These are phyloP conservation scores for Madoqua kirkii DNA, from an alignment of 2,113 vertebrate species.

Conservation along the genomic window DNA sequence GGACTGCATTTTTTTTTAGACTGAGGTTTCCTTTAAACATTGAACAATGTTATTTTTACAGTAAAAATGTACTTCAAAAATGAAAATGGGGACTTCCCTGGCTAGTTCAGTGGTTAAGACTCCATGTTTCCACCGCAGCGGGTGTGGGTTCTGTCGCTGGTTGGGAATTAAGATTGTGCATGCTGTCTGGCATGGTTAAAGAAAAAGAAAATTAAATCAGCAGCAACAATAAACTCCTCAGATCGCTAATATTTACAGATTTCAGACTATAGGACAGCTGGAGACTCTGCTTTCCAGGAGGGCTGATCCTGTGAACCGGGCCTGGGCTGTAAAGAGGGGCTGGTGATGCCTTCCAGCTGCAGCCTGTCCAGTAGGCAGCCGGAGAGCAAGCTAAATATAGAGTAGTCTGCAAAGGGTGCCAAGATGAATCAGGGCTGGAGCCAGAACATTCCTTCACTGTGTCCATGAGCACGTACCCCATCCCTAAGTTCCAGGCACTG, in stretches of 20 bases:
- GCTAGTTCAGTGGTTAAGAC: not conserved
- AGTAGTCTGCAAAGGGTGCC: not conserved
- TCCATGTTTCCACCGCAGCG: not conserved
- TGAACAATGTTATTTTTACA: constrained; percentile 10
- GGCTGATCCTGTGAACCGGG: not conserved
- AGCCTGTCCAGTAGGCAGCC: not conserved
- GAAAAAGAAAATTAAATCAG: not conserved
- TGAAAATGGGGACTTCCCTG: not conserved
- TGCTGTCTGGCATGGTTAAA: not conserved
- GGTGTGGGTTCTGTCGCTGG: not conserved
- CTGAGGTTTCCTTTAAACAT: not conserved
- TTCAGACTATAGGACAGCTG: not conserved
- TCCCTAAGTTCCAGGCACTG: not conserved
- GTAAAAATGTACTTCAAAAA: constrained; percentile 18
- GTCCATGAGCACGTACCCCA: not conserved
- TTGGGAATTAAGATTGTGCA: not conserved
- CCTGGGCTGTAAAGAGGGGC: not conserved
- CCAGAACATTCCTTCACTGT: not conserved
- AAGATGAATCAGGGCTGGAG: not conserved
- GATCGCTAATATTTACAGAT: not conserved
- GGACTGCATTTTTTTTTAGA: not conserved
- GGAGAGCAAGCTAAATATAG: not conserved
- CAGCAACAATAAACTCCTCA: not conserved
- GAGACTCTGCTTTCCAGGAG: not conserved
- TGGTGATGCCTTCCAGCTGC: not conserved